phyloP scores from a whole-genome alignment of 1,140 invertebrate species.

The Brachionus koreanus region DNA sequence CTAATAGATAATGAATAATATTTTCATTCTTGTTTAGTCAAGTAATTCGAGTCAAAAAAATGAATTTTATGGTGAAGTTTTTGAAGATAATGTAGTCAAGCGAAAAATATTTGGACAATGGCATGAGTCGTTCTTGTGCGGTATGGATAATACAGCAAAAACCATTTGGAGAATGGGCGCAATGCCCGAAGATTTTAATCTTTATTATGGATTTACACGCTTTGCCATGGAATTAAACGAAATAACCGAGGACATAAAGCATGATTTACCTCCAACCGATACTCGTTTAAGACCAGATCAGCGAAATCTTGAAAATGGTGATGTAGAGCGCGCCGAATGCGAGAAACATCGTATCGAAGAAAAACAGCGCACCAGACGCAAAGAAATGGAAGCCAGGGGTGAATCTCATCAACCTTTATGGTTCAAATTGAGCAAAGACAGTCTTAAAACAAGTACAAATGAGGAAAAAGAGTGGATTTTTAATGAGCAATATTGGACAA shows the following conservation, averaged over 20 bases:
- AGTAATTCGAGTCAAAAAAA: slow-evolving; percentile 33
- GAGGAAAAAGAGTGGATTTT: slow-evolving; percentile 44
- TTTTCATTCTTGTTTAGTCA: not conserved
- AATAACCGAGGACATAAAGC: slow-evolving; percentile 65
- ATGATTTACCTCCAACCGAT: slow-evolving; percentile 70
- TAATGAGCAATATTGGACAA: slow-evolving; percentile 42
- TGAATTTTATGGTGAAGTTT: slow-evolving; percentile 34
- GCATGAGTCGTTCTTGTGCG: slow-evolving; percentile 43
- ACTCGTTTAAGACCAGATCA: slow-evolving; percentile 66
- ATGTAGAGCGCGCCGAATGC: slow-evolving; percentile 24
- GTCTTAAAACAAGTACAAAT: slow-evolving; percentile 25
- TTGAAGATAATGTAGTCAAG: slow-evolving; percentile 36
- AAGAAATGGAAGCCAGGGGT: slow-evolving; percentile 23
- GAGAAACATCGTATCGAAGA: slow-evolving; percentile 42
- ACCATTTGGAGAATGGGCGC: slow-evolving; percentile 60
- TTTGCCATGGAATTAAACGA: slow-evolving; percentile 83
- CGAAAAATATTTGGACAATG: slow-evolving; percentile 45
- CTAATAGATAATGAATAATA: not conserved
- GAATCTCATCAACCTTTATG: slow-evolving; percentile 21
- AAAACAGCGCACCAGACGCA: slow-evolving; percentile 23
- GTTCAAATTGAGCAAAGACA: slow-evolving; percentile 34
- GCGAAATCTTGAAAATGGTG: slow-evolving; percentile 23
- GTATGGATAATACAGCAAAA: slow-evolving; percentile 42
- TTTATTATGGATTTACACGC: slow-evolving; percentile 77
- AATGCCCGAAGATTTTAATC: slow-evolving; percentile 73